Evolutionary conservation across 2,888 invertebrate genomes (phyloP).

Genomic region (Pseudococcus jackbeardsleyi): DNA sequence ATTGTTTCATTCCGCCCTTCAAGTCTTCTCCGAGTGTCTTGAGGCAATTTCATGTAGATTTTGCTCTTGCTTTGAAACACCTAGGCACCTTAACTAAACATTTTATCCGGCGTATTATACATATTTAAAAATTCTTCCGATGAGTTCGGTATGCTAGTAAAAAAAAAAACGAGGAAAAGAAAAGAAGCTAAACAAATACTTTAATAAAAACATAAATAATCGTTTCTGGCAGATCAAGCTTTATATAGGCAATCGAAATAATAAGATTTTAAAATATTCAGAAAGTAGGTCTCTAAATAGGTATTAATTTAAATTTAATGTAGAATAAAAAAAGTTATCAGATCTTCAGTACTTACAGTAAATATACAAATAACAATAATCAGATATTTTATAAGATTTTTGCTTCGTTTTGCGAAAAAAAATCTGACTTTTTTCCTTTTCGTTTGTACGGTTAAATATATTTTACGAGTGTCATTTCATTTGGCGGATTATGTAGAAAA

Average conservation of each 20-base stretch:
- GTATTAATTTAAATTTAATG: no score
- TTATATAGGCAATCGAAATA: neutral
- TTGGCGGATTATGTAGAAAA: neutral
- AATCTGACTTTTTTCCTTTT: neutral
- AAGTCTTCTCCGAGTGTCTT: neutral
- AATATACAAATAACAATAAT: neutral
- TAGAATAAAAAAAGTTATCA: no score
- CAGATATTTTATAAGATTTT: neutral
- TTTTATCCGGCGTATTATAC: neutral
- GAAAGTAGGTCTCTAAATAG: no score
- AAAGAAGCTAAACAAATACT: neutral
- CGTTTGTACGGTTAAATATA: neutral
- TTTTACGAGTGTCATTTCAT: constrained; percentile 1
- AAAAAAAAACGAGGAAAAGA: neutral
- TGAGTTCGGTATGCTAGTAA: neutral
- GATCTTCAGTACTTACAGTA: neutral
- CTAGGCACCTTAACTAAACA: constrained; percentile 7
- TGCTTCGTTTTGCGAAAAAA: neutral
- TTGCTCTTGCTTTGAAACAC: constrained; percentile 38
- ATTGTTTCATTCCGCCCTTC: constrained; percentile 18
- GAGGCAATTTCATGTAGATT: constrained; percentile 38
- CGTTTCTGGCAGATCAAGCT: neutral
- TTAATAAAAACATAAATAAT: neutral
- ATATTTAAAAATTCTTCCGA: constrained; percentile 39
- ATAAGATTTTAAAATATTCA: neutral